A percentile compares a stretch with the other conserved stretches of the same genome.
Evolutionary conservation across 2,888 invertebrate genomes (phyloP).

Genomic region (Papilio gigon): DNA sequence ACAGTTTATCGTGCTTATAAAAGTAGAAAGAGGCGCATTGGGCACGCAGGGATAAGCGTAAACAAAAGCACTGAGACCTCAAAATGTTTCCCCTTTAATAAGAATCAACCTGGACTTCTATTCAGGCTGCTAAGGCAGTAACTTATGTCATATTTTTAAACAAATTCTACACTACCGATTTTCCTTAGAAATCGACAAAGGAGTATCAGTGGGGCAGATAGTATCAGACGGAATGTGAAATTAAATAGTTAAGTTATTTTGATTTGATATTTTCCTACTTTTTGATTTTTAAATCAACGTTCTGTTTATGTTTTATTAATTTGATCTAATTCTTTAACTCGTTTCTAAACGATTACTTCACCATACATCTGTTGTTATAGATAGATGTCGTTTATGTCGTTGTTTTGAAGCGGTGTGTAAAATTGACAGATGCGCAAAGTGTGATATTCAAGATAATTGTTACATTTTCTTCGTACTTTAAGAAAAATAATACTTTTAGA

Average conservation of each 20-base stretch:
- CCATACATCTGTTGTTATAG: constrained; percentile 29
- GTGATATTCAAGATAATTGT: constrained; percentile 46
- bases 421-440: constrained; percentile 63
- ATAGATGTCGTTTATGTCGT: constrained; percentile 47
- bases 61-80: too few species aligned
- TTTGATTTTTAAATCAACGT: background rate
- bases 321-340: background rate
- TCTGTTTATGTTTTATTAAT: too few species aligned
- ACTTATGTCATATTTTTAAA: too few species aligned
- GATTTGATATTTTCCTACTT: background rate
- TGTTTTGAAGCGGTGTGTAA: constrained; percentile 55
- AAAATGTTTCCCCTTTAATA: too few species aligned
- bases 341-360: constrained; percentile 29
- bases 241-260: background rate
- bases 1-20: too few species aligned
- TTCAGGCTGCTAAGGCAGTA: too few species aligned
- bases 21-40: too few species aligned
- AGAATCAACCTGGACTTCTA: too few species aligned
- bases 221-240: background rate
- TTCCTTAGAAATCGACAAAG: too few species aligned
- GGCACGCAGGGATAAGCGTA: too few species aligned
- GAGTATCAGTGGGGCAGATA: too few species aligned
- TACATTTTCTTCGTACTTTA: constrained; percentile 44
- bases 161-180: too few species aligned
- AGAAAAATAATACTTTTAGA: constrained; percentile 35